These are phyloP conservation scores for Myrmecobius fasciatus DNA, from an alignment of 2,113 vertebrate species.

Conservation along the genomic window DNA sequence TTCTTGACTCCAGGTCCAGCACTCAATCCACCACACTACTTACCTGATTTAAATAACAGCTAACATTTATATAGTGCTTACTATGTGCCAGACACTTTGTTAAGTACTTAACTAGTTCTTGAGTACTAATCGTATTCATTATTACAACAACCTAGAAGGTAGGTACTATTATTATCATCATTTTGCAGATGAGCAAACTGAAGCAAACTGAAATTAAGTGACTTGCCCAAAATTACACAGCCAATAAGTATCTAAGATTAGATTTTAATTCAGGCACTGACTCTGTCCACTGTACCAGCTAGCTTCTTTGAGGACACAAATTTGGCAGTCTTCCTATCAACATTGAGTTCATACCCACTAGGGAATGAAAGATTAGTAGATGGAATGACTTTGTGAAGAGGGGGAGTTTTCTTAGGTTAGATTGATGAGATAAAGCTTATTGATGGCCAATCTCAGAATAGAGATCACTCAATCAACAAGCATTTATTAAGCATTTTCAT, in stretches of 20 bases:
- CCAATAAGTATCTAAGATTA: background rate
- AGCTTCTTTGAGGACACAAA: slow-evolving; percentile 11
- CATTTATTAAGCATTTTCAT: background rate
- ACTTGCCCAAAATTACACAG: background rate
- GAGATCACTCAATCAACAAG: background rate
- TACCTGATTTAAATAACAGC: too few relatives aligned
- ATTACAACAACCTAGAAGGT: background rate
- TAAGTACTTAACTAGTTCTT: background rate
- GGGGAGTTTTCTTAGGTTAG: slow-evolving; percentile 8
- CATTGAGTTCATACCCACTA: background rate
- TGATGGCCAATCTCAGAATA: slow-evolving; percentile 25
- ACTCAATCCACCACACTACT: background rate
- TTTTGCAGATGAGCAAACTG: background rate
- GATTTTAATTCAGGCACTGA: background rate
- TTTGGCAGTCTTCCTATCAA: slow-evolving; percentile 33
- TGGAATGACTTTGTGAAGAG: background rate
- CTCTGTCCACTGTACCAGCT: background rate
- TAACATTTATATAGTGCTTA: background rate
- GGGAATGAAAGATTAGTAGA: background rate
- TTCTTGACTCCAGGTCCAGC: background rate
- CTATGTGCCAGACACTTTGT: background rate
- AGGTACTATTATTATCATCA: background rate
- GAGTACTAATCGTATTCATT: background rate
- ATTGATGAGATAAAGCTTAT: slow-evolving; percentile 1
- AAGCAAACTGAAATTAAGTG: background rate